Evolutionary conservation across 2,888 invertebrate species (phyloP).

Genomic region (Coecobrya sp.): DNA sequence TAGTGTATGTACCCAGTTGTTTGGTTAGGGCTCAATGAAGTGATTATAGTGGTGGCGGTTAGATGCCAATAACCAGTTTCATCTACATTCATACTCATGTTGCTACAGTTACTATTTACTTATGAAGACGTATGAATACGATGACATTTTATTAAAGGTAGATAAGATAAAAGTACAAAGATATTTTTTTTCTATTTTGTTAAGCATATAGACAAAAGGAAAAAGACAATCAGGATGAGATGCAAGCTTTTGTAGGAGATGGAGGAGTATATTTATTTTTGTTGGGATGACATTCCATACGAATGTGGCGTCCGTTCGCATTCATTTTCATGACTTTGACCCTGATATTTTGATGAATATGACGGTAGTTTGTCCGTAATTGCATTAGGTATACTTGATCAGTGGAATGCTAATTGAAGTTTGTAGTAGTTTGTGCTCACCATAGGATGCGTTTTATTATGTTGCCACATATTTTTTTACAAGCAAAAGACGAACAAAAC

Average conservation of each 20-base stretch:
- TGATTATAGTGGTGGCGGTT: neutral
- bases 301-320: slow-evolving; percentile 39
- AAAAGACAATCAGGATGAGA: neutral
- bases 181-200: neutral
- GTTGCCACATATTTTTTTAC: too few species aligned
- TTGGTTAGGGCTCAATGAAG: neutral
- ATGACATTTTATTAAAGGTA: neutral
- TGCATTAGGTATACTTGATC: slow-evolving; percentile 48
- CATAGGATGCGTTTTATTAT: too few species aligned
- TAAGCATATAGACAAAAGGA: neutral
- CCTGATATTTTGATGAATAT: slow-evolving; percentile 74
- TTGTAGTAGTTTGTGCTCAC: too few species aligned
- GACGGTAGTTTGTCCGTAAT: slow-evolving; percentile 60
- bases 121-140: neutral
- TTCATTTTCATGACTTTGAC: slow-evolving; percentile 69
- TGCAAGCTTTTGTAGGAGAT: neutral
- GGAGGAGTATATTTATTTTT: neutral
- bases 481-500: too few species aligned
- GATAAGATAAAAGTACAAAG: neutral
- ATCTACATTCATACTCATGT: neutral
- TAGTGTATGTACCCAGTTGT: neutral
- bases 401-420: slow-evolving; percentile 40
- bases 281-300: slow-evolving; percentile 27
- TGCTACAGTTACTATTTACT: neutral
- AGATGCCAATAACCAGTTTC: neutral